Conservation (phyloP, 1,140 invertebrate genomes). For the Parapsyche elsis region DNA sequence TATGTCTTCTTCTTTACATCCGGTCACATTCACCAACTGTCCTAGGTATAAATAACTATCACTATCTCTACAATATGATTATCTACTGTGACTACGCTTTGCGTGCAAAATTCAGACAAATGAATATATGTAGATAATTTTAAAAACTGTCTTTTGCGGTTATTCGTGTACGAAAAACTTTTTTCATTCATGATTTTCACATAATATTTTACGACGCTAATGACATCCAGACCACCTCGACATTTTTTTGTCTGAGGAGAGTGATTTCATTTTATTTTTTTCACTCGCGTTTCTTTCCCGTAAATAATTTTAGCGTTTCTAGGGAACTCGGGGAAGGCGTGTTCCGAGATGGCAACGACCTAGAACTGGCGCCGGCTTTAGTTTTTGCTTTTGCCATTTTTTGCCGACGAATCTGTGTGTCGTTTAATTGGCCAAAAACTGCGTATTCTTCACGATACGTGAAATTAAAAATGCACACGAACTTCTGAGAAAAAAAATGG, state of each 20-base stretch:
- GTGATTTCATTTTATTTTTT: neutral
- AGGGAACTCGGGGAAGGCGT: neutral
- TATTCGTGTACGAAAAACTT: neutral
- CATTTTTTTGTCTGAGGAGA: neutral
- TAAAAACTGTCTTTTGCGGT: neutral
- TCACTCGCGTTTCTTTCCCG: neutral
- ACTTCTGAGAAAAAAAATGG: too few relatives aligned
- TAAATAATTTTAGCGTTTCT: constrained; percentile 27
- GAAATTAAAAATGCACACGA: constrained; percentile 21
- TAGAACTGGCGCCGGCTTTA: constrained; percentile 39
- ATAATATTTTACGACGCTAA: constrained; percentile 33
- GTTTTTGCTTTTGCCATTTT: constrained; percentile 6
- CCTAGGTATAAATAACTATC: too few relatives aligned
- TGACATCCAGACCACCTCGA: constrained; percentile 27
- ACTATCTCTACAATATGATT: too few relatives aligned
- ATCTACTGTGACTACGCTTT: too few relatives aligned
- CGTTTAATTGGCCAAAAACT: neutral
- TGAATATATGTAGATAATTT: too few relatives aligned
- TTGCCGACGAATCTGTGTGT: neutral
- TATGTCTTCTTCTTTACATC: too few relatives aligned
- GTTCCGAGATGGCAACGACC: constrained; percentile 33
- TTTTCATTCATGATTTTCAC: constrained; percentile 18
- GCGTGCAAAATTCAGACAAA: too few relatives aligned
- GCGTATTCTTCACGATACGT: constrained; percentile 19
- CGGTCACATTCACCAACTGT: too few relatives aligned